phyloP scores from a whole-genome alignment of 2,113 vertebrate genomes.

The Acinonyx jubatus region DNA sequence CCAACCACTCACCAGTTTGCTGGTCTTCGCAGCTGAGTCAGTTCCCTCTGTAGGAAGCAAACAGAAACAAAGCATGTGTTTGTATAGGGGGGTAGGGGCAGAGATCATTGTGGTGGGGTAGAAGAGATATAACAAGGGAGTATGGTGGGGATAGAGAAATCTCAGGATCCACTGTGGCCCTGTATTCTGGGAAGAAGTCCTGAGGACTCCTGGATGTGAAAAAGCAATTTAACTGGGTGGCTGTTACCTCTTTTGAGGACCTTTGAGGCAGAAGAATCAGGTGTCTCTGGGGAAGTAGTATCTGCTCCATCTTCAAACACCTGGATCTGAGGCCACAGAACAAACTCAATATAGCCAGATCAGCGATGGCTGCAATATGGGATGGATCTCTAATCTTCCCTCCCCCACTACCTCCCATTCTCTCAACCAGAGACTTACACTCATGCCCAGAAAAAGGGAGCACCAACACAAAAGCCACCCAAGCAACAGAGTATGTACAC shows the following conservation, averaged over 20 bases:
- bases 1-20: conserved; percentile 92
- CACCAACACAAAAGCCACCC: background rate
- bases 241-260: conserved; percentile 92
- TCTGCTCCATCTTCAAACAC: conserved; percentile 95
- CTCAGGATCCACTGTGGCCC: background rate
- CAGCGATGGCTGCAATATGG: background rate
- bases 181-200: background rate
- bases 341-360: background rate
- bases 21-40: conserved; percentile 85
- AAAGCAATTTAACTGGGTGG: background rate
- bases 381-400: background rate
- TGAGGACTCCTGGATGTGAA: background rate
- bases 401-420: background rate
- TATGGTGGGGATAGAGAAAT: background rate
- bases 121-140: background rate
- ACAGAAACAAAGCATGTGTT: conserved; percentile 44
- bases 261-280: conserved; percentile 90
- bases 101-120: background rate
- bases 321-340: conserved; percentile 91
- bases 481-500: background rate
- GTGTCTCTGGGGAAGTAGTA: conserved; percentile 96
- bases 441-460: conserved; percentile 38
- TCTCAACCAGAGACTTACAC: background rate
- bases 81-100: background rate
- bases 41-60: conserved; percentile 83